Conservation (phyloP, 2,888 invertebrate species). For the Acanthopleura granulata region DNA sequence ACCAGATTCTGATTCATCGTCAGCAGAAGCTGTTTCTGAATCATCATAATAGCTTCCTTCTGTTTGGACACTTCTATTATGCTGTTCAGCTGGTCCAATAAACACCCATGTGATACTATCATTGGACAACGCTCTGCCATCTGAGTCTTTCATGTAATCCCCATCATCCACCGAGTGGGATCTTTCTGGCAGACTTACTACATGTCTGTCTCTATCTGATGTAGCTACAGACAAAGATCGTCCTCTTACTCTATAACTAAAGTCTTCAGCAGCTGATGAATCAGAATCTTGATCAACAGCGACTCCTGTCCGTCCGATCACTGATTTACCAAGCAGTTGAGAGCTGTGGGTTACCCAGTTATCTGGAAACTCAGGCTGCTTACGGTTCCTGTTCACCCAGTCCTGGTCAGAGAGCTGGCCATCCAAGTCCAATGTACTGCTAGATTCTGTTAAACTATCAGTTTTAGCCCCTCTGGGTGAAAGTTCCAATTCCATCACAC, state of each 20-base stretch:
- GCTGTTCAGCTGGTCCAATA: conserved; percentile 30
- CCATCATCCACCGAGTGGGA: not conserved
- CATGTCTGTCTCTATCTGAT: not conserved
- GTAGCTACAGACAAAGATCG: not conserved
- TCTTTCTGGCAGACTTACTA: not conserved
- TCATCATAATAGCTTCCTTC: conserved; percentile 7
- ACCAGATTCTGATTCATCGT: conserved; percentile 22
- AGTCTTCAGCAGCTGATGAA: too few relatives aligned
- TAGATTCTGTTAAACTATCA: not conserved
- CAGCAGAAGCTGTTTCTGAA: not conserved
- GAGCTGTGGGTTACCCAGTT: not conserved
- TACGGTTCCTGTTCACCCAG: not conserved
- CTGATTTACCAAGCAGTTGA: not conserved
- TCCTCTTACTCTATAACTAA: not conserved
- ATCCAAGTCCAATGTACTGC: not conserved
- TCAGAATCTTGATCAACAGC: not conserved
- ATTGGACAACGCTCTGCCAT: not conserved
- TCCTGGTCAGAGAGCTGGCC: conserved; percentile 1
- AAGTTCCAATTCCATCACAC: too few relatives aligned
- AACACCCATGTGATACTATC: conserved; percentile 10
- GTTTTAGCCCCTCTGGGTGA: too few relatives aligned
- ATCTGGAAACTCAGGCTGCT: not conserved
- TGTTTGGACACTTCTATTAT: not conserved
- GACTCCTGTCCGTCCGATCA: not conserved
- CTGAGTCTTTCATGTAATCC: not conserved